These are phyloP conservation scores for Chrysaora quinquecirrha DNA, from an alignment of 30 jellyfish, hydroid and myxozoan genomes.

Conservation along the genomic window DNA sequence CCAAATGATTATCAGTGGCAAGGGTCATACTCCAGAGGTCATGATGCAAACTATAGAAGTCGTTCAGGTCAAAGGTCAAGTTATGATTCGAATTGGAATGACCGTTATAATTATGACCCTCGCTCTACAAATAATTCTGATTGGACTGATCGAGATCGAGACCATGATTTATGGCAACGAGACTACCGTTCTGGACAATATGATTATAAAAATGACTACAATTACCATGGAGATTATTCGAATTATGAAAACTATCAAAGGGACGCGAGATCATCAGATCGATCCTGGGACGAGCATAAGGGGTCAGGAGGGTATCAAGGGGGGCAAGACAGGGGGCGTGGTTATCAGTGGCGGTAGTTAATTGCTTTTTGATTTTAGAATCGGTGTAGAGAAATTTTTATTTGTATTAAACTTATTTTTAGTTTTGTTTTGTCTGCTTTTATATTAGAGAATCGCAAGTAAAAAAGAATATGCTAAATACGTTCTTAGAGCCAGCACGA, in stretches of 20 bases:
- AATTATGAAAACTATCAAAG: slow-evolving; percentile 14
- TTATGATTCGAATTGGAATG: background rate
- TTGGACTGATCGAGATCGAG: slow-evolving; percentile 20
- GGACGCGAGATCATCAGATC: background rate
- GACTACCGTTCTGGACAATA: slow-evolving; percentile 2
- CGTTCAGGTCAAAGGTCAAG: slow-evolving; percentile 1
- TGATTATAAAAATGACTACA: slow-evolving; percentile 20
- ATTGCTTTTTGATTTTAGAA: background rate
- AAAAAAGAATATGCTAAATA: no score
- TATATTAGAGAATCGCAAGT: no score
- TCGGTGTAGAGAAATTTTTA: background rate
- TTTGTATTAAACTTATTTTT: background rate
- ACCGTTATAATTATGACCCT: background rate
- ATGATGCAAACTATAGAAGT: background rate
- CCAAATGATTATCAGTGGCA: slow-evolving; percentile 35
- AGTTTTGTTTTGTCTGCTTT: no score
- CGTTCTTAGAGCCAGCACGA: no score
- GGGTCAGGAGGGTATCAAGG: slow-evolving; percentile 8
- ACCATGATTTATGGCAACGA: slow-evolving; percentile 16
- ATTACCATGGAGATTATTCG: slow-evolving; percentile 9
- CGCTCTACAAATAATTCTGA: background rate
- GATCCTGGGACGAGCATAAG: background rate
- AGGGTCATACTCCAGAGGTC: slow-evolving; percentile 9
- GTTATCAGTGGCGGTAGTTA: slow-evolving; percentile 44
- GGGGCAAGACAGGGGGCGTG: slow-evolving; percentile 27